Conservation (phyloP, 2,113 vertebrate species). For the Chloropsis cyanopogon region DNA sequence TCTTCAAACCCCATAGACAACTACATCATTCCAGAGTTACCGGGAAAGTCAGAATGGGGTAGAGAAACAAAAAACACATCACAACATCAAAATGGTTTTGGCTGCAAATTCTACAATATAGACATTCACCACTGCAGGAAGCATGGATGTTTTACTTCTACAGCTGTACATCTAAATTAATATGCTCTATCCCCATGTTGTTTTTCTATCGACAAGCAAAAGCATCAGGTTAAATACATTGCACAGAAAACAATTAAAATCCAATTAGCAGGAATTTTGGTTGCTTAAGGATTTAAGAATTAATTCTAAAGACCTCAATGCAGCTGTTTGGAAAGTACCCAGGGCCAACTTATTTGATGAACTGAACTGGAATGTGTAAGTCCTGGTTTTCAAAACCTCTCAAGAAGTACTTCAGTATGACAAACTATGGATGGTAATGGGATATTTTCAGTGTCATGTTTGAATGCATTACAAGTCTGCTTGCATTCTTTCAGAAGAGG, state of each 20-base stretch:
- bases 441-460: constrained; percentile 30
- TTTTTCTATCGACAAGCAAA: not conserved
- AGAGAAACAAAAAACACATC: not conserved
- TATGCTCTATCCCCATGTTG: not conserved
- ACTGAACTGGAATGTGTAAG: not conserved
- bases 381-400: not conserved
- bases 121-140: not conserved
- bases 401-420: constrained; percentile 3
- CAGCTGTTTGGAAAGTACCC: not conserved
- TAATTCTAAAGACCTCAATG: not conserved
- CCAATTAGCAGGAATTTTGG: not conserved
- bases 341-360: not conserved
- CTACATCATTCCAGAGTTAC: not conserved
- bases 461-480: not conserved
- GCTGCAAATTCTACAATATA: not conserved
- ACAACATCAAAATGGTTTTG: not conserved
- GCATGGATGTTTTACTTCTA: not conserved
- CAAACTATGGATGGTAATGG: not conserved
- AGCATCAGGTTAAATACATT: not conserved
- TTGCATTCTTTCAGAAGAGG: constrained; percentile 2
- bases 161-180: not conserved
- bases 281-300: not conserved
- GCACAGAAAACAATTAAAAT: not conserved
- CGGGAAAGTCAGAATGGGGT: not conserved
- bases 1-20: not conserved